Evolutionary conservation across 2,113 vertebrate genomes (phyloP).

Genomic region (Epinephelus lanceolatus): DNA sequence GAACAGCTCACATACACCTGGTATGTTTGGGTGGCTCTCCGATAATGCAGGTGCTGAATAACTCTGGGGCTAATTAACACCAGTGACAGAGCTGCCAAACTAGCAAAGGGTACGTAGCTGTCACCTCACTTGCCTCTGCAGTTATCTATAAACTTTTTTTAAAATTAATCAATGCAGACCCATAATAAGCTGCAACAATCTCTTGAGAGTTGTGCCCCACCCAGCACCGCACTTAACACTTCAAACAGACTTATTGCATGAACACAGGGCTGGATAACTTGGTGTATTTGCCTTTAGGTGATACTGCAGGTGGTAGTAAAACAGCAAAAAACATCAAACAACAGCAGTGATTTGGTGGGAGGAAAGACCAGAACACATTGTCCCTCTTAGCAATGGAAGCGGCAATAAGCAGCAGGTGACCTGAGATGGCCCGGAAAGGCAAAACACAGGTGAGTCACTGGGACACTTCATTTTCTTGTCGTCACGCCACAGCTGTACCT

Average conservation of each 20-base stretch:
- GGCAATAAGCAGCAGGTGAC: constrained; percentile 13
- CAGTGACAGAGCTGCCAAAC: constrained; percentile 16
- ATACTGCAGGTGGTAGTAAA: not conserved
- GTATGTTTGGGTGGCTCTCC: constrained; percentile 1
- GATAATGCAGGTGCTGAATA: constrained; percentile 39
- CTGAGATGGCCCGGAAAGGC: not conserved
- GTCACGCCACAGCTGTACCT: constrained; percentile 1
- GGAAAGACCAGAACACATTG: not conserved
- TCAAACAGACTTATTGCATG: not conserved
- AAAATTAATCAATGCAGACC: constrained; percentile 20
- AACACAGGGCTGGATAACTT: not conserved
- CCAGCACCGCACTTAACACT: not conserved
- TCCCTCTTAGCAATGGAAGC: not conserved
- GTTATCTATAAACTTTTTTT: constrained; percentile 16
- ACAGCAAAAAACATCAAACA: not conserved
- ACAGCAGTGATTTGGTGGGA: not conserved
- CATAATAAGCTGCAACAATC: not conserved
- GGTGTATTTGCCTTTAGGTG: not conserved
- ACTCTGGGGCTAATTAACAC: constrained; percentile 47
- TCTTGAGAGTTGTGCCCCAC: not conserved
- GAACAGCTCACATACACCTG: constrained; percentile 2
- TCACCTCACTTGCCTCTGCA: constrained; percentile 26
- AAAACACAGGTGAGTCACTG: constrained; percentile 18
- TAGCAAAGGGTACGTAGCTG: constrained; percentile 23
- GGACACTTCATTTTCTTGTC: constrained; percentile 5